Evolutionary conservation across 2,888 invertebrate species (phyloP), one percentile per base, ranked within the genome.

Genomic region (Psococerastis gibbosa): DNA sequence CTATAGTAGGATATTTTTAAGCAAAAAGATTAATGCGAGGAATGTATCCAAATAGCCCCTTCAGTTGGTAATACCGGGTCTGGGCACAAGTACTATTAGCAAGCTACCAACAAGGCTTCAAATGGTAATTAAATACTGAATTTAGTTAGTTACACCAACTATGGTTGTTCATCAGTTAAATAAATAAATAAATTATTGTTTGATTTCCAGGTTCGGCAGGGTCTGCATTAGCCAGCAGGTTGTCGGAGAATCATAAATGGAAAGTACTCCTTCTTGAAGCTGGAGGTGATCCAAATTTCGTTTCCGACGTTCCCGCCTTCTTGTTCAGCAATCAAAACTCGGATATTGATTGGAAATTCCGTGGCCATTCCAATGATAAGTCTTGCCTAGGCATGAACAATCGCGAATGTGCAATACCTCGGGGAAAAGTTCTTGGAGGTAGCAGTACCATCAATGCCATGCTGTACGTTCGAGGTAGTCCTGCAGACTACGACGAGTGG

Each of bases 371-470:
- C 0, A 61, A 67, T 15, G 48, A 56, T 2, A 50, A 51, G 2
- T 55, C 55, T 16, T 66, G 67, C 45, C 51, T 57, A 22, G 59
- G 63, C 2, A 52, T 56, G 43, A 54, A 51, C 11, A 52, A 56
- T 6, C 54, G 55, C 15, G 45, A 52, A 6, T 70, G 72, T 51
- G 58, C 55, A 41, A 73, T 69, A 69, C 64, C 70, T 0, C 60
- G 70, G 16, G 74, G 74, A 0, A 75, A 76, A 54, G 68, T 68
- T 11, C 58, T 75, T 15, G 81, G 81, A 0, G 81, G 80, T 0
- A 64, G 68, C 2, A 72, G 74, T 11, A 62, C 64, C 1, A 64
- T 75, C 2, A 79, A 79, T 56, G 71, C 64, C 9, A 73, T 78
- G 75, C 45, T 76, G 1, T 73, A 78, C 54, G 55, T 74, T 0